Evolutionary conservation across 2,888 invertebrate genomes (phyloP).

Genomic region (Ashinkailepas kermadecensis): DNA sequence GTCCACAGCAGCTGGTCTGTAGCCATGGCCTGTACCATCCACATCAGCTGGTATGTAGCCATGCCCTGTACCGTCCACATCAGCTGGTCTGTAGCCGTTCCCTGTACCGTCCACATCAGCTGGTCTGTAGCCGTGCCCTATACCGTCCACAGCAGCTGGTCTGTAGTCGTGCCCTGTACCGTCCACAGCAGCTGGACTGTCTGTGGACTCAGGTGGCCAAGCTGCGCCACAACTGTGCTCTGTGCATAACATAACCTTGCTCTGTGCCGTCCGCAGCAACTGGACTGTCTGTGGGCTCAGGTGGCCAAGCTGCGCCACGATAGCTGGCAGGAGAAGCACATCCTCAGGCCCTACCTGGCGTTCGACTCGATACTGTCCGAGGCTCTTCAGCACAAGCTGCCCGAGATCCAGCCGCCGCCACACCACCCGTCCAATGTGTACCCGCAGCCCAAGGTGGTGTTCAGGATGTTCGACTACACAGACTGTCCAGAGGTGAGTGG

Average conservation of each 20-base stretch:
- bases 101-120: too few relatives aligned
- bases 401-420: conserved; percentile 80
- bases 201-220: conserved; percentile 57
- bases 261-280: conserved; percentile 28
- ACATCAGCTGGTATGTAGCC: too few relatives aligned
- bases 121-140: too few relatives aligned
- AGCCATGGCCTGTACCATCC: too few relatives aligned
- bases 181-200: conserved; percentile 26
- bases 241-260: neutral
- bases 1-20: conserved; percentile 32
- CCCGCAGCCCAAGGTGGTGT: conserved; percentile 90
- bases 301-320: conserved; percentile 82
- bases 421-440: conserved; percentile 84
- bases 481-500: conserved; percentile 78
- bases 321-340: conserved; percentile 96
- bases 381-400: conserved; percentile 90
- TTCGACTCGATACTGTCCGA: conserved; percentile 93
- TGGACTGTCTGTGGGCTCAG: conserved; percentile 36
- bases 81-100: too few relatives aligned
- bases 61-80: too few relatives aligned
- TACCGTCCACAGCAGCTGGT: too few relatives aligned
- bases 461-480: conserved; percentile 94
- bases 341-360: conserved; percentile 87
- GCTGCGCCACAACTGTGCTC: conserved; percentile 75
- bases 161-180: too few relatives aligned